Base-by-base conservation (phyloP, 2,888 invertebrate genomes). In the Hypomecis punctinalis region DNA sequence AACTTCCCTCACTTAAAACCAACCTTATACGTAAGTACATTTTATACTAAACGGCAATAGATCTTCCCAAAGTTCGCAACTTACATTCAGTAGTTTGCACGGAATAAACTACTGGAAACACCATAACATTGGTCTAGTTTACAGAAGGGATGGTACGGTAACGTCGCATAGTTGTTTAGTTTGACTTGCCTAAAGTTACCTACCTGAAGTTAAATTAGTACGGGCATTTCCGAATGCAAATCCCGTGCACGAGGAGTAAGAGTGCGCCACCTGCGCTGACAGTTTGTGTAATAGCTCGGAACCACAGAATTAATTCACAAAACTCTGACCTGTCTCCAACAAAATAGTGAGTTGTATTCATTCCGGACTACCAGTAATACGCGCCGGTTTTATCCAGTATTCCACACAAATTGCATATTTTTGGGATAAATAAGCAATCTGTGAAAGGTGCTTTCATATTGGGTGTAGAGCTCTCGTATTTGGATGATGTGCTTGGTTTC, bases 241-340 rank as follows among this genome's bases (percentile, higher is more conserved):
- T 90, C 85, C 84, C 73, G 74, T 75, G 83, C 79, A 77, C 72
- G 73, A 76, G 80, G 79, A 82, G 81, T 79, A 79, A 78, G 75
- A 80, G 78, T 81, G 80, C 82, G 79, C 82, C 91, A 91, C 91
- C 90, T 91, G 91, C 81, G 84, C 88, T 87, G 90, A 90, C 91
- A 90, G 91, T 86, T 87, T 85, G 82, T 82, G 89, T 91, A 90
- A 91, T 91, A 90, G 89, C 86, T 82, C 81, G 86, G 85, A 91
- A 91, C 90, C 86, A 79, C 85, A 82, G 86, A 91, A 91, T 91
- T 91, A 89, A 91, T 91, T 89, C 83, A 85, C 88, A 88, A 89
- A 91, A 91, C 86, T 90, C 86, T 82, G 82, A 86, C 85, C 87
- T 83, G 85, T 86, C 85, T 82, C 80, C 74, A 77, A 80, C 86